Conservation (phyloP, 2,113 vertebrate genomes). For the Cardinalis cardinalis region DNA sequence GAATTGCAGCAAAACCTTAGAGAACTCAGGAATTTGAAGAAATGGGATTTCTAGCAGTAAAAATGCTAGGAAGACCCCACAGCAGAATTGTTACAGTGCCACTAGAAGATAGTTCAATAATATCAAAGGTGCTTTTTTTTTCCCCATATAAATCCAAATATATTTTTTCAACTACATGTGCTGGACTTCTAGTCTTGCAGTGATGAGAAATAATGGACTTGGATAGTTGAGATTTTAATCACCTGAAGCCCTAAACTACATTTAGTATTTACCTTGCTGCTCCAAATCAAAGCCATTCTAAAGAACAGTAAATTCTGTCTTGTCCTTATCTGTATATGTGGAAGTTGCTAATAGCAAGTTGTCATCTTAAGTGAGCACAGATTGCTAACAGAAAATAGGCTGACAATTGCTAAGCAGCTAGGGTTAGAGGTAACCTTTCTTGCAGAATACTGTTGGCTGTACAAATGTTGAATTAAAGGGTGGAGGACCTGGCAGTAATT, state of each 20-base stretch:
- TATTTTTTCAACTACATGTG: not conserved
- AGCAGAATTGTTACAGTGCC: not conserved
- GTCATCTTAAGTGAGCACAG: not conserved
- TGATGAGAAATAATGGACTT: not conserved
- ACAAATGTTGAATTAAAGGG: not conserved
- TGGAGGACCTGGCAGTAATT: not conserved
- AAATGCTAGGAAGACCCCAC: not conserved
- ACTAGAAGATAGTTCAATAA: not conserved
- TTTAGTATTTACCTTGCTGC: not conserved
- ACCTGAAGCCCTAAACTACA: not conserved
- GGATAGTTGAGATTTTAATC: not conserved
- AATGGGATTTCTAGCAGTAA: not conserved
- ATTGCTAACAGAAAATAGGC: not conserved
- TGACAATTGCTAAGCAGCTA: not conserved
- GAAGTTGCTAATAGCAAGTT: not conserved
- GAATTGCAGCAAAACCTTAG: not conserved
- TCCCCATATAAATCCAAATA: not conserved
- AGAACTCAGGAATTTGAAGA: not conserved
- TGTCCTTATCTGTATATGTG: not conserved
- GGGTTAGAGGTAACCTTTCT: not conserved
- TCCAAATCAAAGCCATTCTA: not conserved
- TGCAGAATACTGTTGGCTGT: not conserved
- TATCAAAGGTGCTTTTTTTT: not conserved
- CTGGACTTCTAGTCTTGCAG: not conserved
- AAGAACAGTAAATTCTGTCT: not conserved